Evolutionary conservation across 2,113 vertebrate species (phyloP).

Genomic region (Rhynchopsitta pachyrhyncha): DNA sequence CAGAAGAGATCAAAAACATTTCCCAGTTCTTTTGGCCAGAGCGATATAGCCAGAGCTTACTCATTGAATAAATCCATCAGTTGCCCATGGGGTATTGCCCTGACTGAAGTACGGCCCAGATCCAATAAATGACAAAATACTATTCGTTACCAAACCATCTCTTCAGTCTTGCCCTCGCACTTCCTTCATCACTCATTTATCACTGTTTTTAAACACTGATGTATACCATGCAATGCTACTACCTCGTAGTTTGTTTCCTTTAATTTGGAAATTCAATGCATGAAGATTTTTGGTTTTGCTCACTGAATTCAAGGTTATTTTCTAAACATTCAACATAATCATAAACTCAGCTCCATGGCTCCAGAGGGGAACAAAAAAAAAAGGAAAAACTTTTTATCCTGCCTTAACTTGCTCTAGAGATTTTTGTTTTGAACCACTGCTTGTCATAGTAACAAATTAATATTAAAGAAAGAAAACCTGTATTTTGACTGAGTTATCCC

Average conservation of each 20-base stretch:
- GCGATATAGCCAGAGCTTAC: not conserved
- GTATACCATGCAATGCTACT: not conserved
- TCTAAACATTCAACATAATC: not conserved
- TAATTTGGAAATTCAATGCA: not conserved
- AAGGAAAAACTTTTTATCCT: not conserved
- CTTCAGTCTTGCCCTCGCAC: not conserved
- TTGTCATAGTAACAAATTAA: not conserved
- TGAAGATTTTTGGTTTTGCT: not conserved
- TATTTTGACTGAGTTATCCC: not conserved
- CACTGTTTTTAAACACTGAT: not conserved
- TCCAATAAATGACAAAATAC: not conserved
- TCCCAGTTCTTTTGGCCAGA: not conserved
- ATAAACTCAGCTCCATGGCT: not conserved
- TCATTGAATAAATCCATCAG: conserved; percentile 31
- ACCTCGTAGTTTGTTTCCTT: not conserved
- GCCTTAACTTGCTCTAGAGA: not conserved
- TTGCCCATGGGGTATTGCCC: not conserved
- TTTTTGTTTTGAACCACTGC: not conserved
- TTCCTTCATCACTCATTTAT: not conserved
- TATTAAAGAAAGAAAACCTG: not conserved
- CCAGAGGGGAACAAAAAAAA: not conserved
- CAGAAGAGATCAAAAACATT: not conserved
- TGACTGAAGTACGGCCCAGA: not conserved
- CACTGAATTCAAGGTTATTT: not conserved
- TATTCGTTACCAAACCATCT: not conserved